These are phyloP conservation scores for Platygyra sinensis DNA, from an alignment of 64 coral and sea anemone species.

Conservation along the genomic window DNA sequence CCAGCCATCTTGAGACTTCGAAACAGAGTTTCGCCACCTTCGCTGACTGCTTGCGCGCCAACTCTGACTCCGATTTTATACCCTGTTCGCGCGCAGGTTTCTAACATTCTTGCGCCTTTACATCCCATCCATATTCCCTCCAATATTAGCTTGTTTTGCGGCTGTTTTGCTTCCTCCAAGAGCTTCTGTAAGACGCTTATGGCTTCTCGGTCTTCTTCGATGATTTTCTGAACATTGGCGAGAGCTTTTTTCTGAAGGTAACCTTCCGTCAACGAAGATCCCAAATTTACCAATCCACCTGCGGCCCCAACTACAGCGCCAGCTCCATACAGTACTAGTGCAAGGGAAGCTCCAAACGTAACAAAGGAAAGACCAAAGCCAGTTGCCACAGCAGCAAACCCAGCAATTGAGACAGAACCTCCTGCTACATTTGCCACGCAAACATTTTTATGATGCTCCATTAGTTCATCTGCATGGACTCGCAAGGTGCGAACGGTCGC, in stretches of 20 bases:
- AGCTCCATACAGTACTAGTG: slow-evolving; percentile 8
- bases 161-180: background rate
- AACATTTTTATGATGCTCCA: background rate
- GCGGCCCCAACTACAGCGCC: slow-evolving; percentile 21
- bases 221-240: slow-evolving; percentile 1
- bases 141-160: background rate
- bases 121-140: background rate
- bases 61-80: background rate
- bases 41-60: background rate
- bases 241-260: slow-evolving; percentile 5
- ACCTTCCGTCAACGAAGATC: background rate
- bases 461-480: background rate
- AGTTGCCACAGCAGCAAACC: background rate
- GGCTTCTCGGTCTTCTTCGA: slow-evolving; percentile 16
- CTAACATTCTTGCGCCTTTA: background rate
- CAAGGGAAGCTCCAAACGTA: slow-evolving; percentile 49
- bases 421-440: background rate
- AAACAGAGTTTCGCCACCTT: slow-evolving; percentile 21
- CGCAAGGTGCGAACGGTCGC: background rate
- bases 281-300: slow-evolving; percentile 21
- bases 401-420: slow-evolving; percentile 6
- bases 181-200: background rate
- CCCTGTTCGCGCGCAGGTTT: background rate
- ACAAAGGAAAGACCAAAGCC: slow-evolving; percentile 50
- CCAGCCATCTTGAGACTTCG: background rate